Percentiles rank a stretch among this genome's conserved stretches.
Evolutionary conservation across 2,113 vertebrate species (phyloP).

Genomic region (Perccottus glenii): DNA sequence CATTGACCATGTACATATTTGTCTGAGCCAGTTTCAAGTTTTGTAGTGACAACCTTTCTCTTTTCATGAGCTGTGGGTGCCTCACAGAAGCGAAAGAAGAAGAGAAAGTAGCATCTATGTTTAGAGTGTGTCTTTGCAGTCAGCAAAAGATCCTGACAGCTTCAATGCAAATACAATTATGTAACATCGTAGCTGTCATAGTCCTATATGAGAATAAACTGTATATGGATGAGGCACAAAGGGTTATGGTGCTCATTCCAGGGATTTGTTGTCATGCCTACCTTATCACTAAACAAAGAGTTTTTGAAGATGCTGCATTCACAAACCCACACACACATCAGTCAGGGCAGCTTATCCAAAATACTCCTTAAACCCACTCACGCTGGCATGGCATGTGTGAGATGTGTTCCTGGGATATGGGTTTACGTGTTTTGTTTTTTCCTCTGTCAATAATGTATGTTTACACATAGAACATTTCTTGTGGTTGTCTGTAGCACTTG

Average conservation of each 20-base stretch:
- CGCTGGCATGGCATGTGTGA: slow-evolving; percentile 31
- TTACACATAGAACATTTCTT: too few species aligned
- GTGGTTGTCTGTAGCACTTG: not conserved
- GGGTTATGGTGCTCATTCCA: slow-evolving; percentile 22
- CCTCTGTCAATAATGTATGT: not conserved
- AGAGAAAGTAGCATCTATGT: slow-evolving; percentile 51
- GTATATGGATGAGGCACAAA: slow-evolving; percentile 38
- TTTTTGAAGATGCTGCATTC: slow-evolving; percentile 57
- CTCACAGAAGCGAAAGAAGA: slow-evolving; percentile 46
- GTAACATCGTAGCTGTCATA: slow-evolving; percentile 52
- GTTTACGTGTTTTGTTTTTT: slow-evolving; percentile 11
- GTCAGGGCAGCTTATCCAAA: slow-evolving; percentile 57
- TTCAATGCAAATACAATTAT: slow-evolving; percentile 48
- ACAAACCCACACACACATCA: slow-evolving; percentile 48
- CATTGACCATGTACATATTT: too few species aligned
- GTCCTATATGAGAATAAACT: slow-evolving; percentile 43
- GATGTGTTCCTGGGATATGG: slow-evolving; percentile 14
- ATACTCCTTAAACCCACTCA: slow-evolving; percentile 50
- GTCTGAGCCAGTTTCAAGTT: not conserved
- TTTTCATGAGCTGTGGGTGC: slow-evolving; percentile 36
- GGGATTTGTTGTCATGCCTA: slow-evolving; percentile 53
- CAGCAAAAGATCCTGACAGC: slow-evolving; percentile 53
- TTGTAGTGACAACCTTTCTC: slow-evolving; percentile 1
- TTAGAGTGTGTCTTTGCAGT: slow-evolving; percentile 40
- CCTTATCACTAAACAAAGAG: slow-evolving; percentile 47